Conservation (phyloP, 2,113 vertebrate genomes). For the Campylomormyrus numenius region DNA sequence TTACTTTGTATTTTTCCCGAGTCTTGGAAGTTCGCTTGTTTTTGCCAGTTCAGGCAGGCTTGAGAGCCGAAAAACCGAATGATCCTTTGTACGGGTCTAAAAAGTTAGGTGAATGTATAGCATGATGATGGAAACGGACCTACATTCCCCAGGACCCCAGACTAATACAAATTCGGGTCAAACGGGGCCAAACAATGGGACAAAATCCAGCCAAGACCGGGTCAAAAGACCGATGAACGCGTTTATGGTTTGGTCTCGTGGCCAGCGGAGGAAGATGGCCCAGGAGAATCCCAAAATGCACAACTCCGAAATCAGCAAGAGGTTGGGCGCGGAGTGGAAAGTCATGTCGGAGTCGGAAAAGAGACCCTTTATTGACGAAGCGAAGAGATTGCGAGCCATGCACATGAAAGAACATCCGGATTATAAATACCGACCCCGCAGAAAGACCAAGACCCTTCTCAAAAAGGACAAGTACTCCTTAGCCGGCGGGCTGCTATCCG, state of each 20-base stretch:
- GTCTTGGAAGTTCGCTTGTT: constrained; percentile 34
- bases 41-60: constrained; percentile 40
- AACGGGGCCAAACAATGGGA: constrained; percentile 74
- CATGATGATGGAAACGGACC: constrained; percentile 99
- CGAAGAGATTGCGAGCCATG: constrained; percentile 17
- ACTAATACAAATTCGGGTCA: constrained; percentile 81
- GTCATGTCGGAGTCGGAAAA: constrained; percentile 18
- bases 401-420: constrained; percentile 26
- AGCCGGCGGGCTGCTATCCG: constrained; percentile 77
- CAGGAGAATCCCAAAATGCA: constrained; percentile 26
- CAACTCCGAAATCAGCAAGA: constrained; percentile 24
- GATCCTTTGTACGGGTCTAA: constrained; percentile 64
- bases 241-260: constrained; percentile 24
- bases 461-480: constrained; percentile 57
- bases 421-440: constrained; percentile 23
- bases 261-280: constrained; percentile 22
- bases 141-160: constrained; percentile 89
- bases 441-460: constrained; percentile 22
- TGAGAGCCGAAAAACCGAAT: constrained; percentile 41
- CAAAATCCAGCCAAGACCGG: constrained; percentile 71
- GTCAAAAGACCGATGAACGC: constrained; percentile 27
- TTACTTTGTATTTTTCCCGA: constrained; percentile 16
- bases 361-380: constrained; percentile 24
- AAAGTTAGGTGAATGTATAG: constrained; percentile 92
- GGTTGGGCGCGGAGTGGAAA: constrained; percentile 24